Conservation (phyloP, 2,797 vertebrate species). For the Centropyge bicolor region DNA sequence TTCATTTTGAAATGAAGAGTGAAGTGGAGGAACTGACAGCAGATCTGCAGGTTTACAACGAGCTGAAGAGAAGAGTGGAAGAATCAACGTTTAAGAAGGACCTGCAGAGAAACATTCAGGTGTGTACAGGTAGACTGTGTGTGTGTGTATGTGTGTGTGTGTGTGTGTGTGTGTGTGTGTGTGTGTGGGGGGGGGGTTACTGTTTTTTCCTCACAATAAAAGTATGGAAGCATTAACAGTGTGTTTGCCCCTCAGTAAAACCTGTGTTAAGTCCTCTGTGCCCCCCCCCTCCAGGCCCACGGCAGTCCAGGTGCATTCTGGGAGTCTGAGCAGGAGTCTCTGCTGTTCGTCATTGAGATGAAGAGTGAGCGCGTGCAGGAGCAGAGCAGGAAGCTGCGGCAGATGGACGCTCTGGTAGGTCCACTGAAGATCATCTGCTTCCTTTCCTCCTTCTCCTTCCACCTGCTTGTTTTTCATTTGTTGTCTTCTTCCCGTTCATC, state of each 20-base stretch:
- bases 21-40: conserved; percentile 79
- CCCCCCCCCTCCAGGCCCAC: conserved; percentile 81
- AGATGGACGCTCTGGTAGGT: conserved; percentile 88
- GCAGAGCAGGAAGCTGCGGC: conserved; percentile 88
- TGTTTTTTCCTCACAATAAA: no score
- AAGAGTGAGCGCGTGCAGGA: conserved; percentile 90
- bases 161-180: no score
- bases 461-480: neutral
- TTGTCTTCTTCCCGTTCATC: neutral
- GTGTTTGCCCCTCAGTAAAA: neutral
- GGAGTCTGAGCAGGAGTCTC: conserved; percentile 95
- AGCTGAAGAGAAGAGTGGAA: conserved; percentile 88
- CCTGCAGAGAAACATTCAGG: conserved; percentile 92
- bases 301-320: conserved; percentile 94
- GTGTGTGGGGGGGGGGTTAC: no score
- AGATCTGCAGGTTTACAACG: conserved; percentile 87
- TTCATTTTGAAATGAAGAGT: conserved; percentile 72
- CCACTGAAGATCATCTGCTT: neutral
- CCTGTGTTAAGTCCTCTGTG: neutral
- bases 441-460: no score
- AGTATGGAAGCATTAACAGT: neutral
- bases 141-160: neutral
- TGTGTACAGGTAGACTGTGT: conserved; percentile 50
- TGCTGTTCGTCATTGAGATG: conserved; percentile 96
- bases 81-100: conserved; percentile 89